Percentiles rank a stretch among this genome's conserved stretches.
These are phyloP conservation scores for Bombyx mori DNA, from an alignment of 1,140 invertebrate genomes.

Conservation along the genomic window ASM3026992v2 NC_085110.1:13168001-13168500, in stretches of 20 bases:
- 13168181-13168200: background rate
- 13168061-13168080: background rate
- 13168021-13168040: constrained; percentile 48
- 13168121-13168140: no score
- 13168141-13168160: no score
- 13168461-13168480: constrained; percentile 24
- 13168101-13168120: no score
- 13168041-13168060: background rate
- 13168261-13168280: constrained; percentile 18
- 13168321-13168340: constrained; percentile 14
- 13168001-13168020: constrained; percentile 49
- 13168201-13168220: constrained; percentile 13
- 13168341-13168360: constrained; percentile 3
- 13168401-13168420: constrained; percentile 17
- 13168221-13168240: constrained; percentile 25
- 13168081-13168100: no score
- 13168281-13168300: constrained; percentile 15
- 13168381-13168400: background rate
- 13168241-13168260: constrained; percentile 35
- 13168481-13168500: constrained; percentile 27
- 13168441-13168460: constrained; percentile 24
- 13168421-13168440: constrained; percentile 9
- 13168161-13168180: no score
- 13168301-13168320: constrained; percentile 19
- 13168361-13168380: background rate